These are phyloP conservation scores for Ganaspis brasiliensis DNA, from an alignment of 2,888 invertebrate species.

Conservation along the genomic window DNA sequence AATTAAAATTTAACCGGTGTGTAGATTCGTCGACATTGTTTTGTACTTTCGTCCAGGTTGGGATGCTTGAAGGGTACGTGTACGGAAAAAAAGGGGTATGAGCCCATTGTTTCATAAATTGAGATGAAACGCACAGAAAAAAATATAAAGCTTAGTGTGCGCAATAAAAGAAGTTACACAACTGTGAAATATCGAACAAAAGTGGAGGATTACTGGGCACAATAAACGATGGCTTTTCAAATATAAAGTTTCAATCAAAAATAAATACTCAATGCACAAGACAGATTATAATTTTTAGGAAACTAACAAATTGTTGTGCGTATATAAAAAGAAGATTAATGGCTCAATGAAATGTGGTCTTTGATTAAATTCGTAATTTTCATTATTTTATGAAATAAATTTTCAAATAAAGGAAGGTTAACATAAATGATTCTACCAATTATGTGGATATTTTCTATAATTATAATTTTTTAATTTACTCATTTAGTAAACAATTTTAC, in stretches of 20 bases:
- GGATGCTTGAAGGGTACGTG: slow-evolving; percentile 17
- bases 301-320: too few relatives aligned
- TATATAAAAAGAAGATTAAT: too few relatives aligned
- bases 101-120: slow-evolving; percentile 41
- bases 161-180: slow-evolving; percentile 43
- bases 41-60: slow-evolving; percentile 26
- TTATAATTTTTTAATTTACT: too few relatives aligned
- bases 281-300: slow-evolving; percentile 4
- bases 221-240: slow-evolving; percentile 28
- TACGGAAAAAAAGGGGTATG: slow-evolving; percentile 31
- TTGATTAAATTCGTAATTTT: too few relatives aligned
- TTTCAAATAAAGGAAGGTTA: too few relatives aligned
- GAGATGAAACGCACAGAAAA: slow-evolving; percentile 34
- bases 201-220: slow-evolving; percentile 37
- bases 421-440: too few relatives aligned
- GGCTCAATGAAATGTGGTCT: too few relatives aligned
- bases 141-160: slow-evolving; percentile 36
- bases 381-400: too few relatives aligned
- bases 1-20: slow-evolving; percentile 33
- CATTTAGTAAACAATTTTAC: too few relatives aligned
- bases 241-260: slow-evolving; percentile 26
- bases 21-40: slow-evolving; percentile 26
- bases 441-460: too few relatives aligned
- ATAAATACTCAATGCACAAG: background rate
- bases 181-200: slow-evolving; percentile 43